A percentile compares a stretch with the other conserved stretches of the same genome.
Evolutionary conservation across 1,140 invertebrate species (phyloP).

Genomic region (Babylonia areolata): DNA sequence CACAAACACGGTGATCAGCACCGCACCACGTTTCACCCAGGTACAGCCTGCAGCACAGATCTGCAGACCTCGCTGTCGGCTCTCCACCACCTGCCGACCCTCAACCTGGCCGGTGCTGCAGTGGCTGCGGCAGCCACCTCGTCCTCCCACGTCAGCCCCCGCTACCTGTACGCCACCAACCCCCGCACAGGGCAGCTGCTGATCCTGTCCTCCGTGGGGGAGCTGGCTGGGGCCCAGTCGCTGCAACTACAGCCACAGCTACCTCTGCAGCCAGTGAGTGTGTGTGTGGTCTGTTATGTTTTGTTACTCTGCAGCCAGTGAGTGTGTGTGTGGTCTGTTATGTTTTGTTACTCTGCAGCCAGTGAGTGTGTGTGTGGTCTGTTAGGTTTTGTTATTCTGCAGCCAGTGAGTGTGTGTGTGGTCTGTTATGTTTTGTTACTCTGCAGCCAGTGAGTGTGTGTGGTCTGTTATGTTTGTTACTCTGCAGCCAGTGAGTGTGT

Average conservation of each 20-base stretch:
- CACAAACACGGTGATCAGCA: too few relatives aligned
- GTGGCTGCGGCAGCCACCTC: not conserved
- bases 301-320: too few relatives aligned
- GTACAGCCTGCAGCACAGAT: not conserved
- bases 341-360: too few relatives aligned
- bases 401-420: too few relatives aligned
- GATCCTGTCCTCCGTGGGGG: slow-evolving; percentile 24
- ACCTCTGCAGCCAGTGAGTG: not conserved
- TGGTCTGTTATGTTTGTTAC: too few relatives aligned
- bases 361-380: too few relatives aligned
- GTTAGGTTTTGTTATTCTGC: too few relatives aligned
- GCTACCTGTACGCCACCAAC: slow-evolving; percentile 31
- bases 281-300: too few relatives aligned
- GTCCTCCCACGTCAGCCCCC: not conserved
- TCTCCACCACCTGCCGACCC: slow-evolving; percentile 5
- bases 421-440: too few relatives aligned
- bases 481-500: too few relatives aligned
- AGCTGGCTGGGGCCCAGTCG: not conserved
- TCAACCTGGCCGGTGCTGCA: not conserved
- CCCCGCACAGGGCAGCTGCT: slow-evolving; percentile 30
- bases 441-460: too few relatives aligned
- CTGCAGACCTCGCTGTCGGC: not conserved
- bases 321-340: too few relatives aligned
- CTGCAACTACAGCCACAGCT: slow-evolving; percentile 13
- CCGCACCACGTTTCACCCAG: not conserved